Evolutionary conservation across 2,888 invertebrate species (phyloP).

Genomic region (Stenotaenia linearis): DNA sequence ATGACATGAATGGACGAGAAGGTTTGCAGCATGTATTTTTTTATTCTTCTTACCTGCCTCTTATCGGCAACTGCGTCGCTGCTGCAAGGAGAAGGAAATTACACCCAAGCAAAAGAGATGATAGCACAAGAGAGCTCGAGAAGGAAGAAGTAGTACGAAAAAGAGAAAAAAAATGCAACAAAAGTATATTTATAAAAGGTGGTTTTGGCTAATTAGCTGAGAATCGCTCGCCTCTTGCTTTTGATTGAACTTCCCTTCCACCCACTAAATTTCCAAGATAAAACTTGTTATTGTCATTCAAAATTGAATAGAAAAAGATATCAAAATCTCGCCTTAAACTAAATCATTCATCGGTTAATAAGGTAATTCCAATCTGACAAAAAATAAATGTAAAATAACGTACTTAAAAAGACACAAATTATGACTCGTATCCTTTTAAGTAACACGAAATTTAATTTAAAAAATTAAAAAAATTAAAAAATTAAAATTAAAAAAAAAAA

Average conservation of each 20-base stretch:
- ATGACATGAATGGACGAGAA: not conserved
- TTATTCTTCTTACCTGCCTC: not conserved
- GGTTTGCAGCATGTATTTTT: not conserved
- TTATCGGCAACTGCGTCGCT: not conserved
- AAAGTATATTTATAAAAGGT: not conserved
- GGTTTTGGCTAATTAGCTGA: constrained; percentile 11
- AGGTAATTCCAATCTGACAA: not conserved
- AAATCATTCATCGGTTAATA: not conserved
- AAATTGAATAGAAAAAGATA: constrained; percentile 17
- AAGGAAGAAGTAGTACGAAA: not conserved
- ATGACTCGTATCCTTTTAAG: no score
- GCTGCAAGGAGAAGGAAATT: constrained; percentile 22
- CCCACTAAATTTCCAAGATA: constrained; percentile 10
- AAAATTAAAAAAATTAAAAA: not conserved
- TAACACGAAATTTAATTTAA: not conserved
- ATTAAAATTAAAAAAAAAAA: not conserved
- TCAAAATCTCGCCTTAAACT: not conserved
- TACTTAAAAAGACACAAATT: not conserved
- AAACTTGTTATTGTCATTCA: constrained; percentile 21
- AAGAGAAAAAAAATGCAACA: not conserved
- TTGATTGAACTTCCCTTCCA: not conserved
- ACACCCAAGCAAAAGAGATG: not conserved
- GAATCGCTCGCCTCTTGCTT: not conserved
- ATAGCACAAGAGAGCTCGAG: not conserved
- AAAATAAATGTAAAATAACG: not conserved